phyloP scores from a whole-genome alignment of 2,888 invertebrate genomes.

The Acanthosepion lycidas region DNA sequence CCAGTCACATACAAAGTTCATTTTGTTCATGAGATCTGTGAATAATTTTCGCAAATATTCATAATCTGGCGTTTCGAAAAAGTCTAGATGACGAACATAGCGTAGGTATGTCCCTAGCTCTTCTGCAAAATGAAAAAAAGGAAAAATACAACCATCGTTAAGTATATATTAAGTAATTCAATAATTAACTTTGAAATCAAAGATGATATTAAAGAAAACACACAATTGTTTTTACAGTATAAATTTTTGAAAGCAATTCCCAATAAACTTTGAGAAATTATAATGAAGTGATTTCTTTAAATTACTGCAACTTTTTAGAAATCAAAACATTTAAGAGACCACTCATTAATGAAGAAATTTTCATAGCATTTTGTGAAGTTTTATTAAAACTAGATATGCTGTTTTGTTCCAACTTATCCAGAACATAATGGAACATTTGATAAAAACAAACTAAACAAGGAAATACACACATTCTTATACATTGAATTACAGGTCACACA shows the following conservation, averaged over 20 bases:
- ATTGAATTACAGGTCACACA: too few relatives aligned
- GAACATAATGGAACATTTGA: too few relatives aligned
- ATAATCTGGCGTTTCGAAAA: slow-evolving; percentile 99
- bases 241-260: background rate
- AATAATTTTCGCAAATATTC: slow-evolving; percentile 97
- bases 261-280: background rate
- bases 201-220: background rate
- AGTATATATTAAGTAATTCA: background rate
- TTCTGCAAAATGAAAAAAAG: slow-evolving; percentile 80
- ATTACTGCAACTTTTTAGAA: background rate
- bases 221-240: background rate
- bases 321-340: background rate
- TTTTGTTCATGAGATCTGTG: slow-evolving; percentile 78
- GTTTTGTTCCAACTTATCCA: too few relatives aligned
- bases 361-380: too few relatives aligned
- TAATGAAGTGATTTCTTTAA: background rate
- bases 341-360: too few relatives aligned
- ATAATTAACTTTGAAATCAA: background rate
- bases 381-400: too few relatives aligned
- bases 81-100: slow-evolving; percentile 96
- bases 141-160: background rate
- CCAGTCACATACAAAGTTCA: slow-evolving; percentile 73
- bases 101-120: slow-evolving; percentile 98
- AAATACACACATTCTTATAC: too few relatives aligned
- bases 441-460: too few relatives aligned